Conservation (phyloP, 2,797 vertebrate genomes). For the Dallia pectoralis region DNA sequence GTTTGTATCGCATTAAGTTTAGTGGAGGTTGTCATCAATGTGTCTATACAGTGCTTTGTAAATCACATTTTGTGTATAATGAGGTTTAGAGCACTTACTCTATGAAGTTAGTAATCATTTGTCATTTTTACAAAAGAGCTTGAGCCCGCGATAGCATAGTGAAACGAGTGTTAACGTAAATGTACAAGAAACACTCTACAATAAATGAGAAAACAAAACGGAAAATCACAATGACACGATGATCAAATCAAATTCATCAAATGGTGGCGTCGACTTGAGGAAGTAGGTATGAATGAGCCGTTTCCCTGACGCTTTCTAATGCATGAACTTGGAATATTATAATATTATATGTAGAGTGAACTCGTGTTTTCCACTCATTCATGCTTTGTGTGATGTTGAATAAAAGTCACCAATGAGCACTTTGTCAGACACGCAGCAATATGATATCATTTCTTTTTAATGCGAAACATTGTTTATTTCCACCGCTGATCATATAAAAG, state of each 20-base stretch:
- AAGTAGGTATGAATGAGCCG: constrained; percentile 54
- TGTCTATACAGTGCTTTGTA: constrained; percentile 56
- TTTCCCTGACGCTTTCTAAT: constrained; percentile 25
- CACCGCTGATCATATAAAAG: background rate
- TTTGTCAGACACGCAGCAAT: constrained; percentile 21
- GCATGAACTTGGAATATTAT: background rate
- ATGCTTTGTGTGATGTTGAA: constrained; percentile 30
- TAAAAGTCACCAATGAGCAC: constrained; percentile 51
- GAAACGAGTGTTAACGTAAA: background rate
- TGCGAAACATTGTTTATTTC: constrained; percentile 23
- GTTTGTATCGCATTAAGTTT: constrained; percentile 47
- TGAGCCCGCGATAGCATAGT: background rate
- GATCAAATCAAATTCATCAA: constrained; percentile 64
- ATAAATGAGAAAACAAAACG: background rate
- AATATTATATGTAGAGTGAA: constrained; percentile 2
- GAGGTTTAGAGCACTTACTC: background rate
- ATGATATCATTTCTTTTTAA: constrained; percentile 32
- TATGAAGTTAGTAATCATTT: constrained; percentile 51
- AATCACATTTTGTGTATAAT: constrained; percentile 24
- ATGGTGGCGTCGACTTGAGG: constrained; percentile 55
- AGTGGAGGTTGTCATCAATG: constrained; percentile 50
- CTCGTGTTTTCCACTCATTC: constrained; percentile 14
- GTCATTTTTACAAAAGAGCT: constrained; percentile 46
- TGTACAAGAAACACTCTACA: background rate
- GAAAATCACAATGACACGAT: constrained; percentile 28